Conservation (phyloP, 2,113 vertebrate species). For the Uria aalge region DNA sequence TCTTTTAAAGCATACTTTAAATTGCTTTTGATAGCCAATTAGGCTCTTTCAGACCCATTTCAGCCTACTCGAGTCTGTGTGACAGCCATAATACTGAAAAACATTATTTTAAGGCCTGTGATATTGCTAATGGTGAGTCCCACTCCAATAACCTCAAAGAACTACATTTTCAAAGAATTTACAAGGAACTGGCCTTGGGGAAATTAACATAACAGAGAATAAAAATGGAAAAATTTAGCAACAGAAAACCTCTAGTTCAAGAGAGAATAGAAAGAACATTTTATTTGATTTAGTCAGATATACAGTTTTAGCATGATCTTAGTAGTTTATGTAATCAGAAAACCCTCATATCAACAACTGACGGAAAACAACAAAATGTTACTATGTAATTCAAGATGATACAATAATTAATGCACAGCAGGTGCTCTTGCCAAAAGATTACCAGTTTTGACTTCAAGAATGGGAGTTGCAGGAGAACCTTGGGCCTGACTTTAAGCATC, state of each 20-base stretch:
- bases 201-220: background rate
- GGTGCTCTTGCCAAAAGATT: background rate
- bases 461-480: background rate
- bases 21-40: background rate
- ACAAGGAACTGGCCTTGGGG: background rate
- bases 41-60: background rate
- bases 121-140: background rate
- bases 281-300: background rate
- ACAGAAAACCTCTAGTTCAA: background rate
- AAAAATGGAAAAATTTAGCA: background rate
- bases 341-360: background rate
- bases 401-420: background rate
- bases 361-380: background rate
- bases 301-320: background rate
- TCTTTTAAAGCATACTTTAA: background rate
- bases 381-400: background rate
- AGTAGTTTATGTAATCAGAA: background rate
- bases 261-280: background rate
- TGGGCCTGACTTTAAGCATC: background rate
- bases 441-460: background rate
- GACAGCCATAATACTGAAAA: background rate
- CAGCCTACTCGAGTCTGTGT: background rate
- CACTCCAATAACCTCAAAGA: background rate
- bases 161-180: background rate
- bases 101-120: background rate